Evolutionary conservation across 2,888 invertebrate genomes (phyloP), one percentile per base, ranked within the genome.

Genomic region (Trisateles emortualis): DNA sequence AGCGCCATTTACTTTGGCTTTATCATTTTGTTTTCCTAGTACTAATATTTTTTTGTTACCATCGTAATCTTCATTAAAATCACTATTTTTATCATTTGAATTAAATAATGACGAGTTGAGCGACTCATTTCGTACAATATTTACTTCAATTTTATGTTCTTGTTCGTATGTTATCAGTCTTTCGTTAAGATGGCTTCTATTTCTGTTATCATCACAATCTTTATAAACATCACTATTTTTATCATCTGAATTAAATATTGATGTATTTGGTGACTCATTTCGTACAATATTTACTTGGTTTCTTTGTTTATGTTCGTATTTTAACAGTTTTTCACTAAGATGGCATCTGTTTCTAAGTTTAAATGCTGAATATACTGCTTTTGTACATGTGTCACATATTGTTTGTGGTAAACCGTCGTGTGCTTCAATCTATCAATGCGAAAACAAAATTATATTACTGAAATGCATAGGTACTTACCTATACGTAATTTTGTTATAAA

Each of bases 331-430:
- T 38, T 66, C 53, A 1, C 22, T 50, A 13, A 30, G 3, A 5
- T 49, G 32, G 22, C 66, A 63, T 8, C 10, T 44, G 1, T 41
- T 60, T 32, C 64, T 46, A 1, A 64, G 52, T 9, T 36, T 0
- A 35, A 51, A 8, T 5, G 64, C 64, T 2, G 38, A 24, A n/a
- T 55, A 8, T 0, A 60, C 57, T 11, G 17, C 54, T 4, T 43
- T 14, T 16, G 41, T 66, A 17, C 67, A 67, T 30, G 42, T 40
- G 1, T 0, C 38, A 32, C 67, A 68, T 52, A 67, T 52, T 0
- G 26, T 53, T 43, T 68, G 67, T 0, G 67, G 64, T 3, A 67
- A 43, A 1, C 56, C 55, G 24, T 68, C 64, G 6, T 59, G 54
- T n/a, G 43, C 22, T 32, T 59, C 30, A 9, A 68, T 64, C 67